Percentiles rank a stretch among this genome's conserved stretches.
phyloP scores from a whole-genome alignment of 2,888 invertebrate species.

The Drosophila vallismaia region DNA sequence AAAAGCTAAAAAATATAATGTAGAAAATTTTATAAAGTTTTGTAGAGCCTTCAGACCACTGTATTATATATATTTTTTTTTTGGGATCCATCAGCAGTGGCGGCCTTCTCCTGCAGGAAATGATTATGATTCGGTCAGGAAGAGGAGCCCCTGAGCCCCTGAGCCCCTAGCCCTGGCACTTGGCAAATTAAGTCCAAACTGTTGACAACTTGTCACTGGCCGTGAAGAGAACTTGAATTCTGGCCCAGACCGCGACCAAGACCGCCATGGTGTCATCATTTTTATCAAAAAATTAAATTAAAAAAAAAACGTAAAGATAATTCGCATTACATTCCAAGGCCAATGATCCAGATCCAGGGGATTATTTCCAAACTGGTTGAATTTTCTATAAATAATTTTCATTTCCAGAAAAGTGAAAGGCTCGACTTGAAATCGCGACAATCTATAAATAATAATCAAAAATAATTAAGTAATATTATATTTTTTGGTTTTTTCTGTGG shows the following conservation, averaged over 20 bases:
- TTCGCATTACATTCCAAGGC: constrained; percentile 19
- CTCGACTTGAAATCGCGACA: neutral
- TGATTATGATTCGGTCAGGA: constrained; percentile 21
- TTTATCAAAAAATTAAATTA: neutral
- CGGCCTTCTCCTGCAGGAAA: constrained; percentile 19
- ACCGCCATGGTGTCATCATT: constrained; percentile 2
- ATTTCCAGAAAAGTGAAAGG: constrained; percentile 22
- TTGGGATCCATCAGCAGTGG: constrained; percentile 1
- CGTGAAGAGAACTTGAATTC: neutral
- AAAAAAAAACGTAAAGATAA: neutral
- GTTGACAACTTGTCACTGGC: constrained; percentile 27
- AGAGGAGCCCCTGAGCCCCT: constrained; percentile 1
- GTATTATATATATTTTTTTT: constrained; percentile 1
- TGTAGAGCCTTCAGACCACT: neutral
- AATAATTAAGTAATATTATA: neutral
- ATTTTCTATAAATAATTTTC: neutral
- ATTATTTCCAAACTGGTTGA: constrained; percentile 21
- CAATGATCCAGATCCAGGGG: constrained; percentile 21
- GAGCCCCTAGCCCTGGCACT: neutral
- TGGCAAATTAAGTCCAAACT: constrained; percentile 16
- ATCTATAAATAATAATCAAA: constrained; percentile 21
- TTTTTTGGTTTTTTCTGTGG: neutral
- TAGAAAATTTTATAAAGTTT: too few relatives aligned
- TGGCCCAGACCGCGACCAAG: neutral
- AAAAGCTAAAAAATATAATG: too few relatives aligned